Conservation (phyloP, 2,113 vertebrate species). For the Pterophyllum scalare region DNA sequence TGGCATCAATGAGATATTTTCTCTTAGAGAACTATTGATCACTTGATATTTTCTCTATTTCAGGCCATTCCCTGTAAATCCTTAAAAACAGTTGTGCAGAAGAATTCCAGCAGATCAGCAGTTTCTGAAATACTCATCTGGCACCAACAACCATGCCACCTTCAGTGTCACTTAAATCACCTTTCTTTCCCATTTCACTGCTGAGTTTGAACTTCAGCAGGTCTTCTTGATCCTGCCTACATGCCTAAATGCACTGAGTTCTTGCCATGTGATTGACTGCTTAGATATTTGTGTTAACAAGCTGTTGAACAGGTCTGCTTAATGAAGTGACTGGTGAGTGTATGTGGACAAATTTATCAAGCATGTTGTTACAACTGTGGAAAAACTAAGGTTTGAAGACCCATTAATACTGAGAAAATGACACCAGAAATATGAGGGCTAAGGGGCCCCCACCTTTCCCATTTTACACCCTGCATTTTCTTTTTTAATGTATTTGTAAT, state of each 20-base stretch:
- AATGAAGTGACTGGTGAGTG: not conserved
- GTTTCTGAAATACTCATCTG: not conserved
- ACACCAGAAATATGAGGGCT: no score
- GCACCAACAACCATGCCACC: not conserved
- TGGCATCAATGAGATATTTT: not conserved
- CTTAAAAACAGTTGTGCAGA: not conserved
- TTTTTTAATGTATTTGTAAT: not conserved
- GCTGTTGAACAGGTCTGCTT: not conserved
- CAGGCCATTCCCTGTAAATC: not conserved
- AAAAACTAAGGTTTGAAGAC: no score
- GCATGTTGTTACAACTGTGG: no score
- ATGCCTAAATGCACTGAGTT: not conserved
- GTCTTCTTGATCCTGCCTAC: not conserved
- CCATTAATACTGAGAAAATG: no score
- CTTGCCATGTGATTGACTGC: not conserved
- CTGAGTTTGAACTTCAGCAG: not conserved
- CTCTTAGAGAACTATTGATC: not conserved
- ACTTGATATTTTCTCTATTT: not conserved
- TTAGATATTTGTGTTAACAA: not conserved
- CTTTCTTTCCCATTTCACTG: not conserved
- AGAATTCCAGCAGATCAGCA: not conserved
- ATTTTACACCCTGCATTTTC: not conserved
- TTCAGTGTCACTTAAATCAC: not conserved
- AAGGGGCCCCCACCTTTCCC: not conserved
- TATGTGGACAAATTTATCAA: no score